These are phyloP conservation scores for Nomada hirtipes DNA, from an alignment of 2,888 invertebrate species.

Conservation along the genomic window DNA sequence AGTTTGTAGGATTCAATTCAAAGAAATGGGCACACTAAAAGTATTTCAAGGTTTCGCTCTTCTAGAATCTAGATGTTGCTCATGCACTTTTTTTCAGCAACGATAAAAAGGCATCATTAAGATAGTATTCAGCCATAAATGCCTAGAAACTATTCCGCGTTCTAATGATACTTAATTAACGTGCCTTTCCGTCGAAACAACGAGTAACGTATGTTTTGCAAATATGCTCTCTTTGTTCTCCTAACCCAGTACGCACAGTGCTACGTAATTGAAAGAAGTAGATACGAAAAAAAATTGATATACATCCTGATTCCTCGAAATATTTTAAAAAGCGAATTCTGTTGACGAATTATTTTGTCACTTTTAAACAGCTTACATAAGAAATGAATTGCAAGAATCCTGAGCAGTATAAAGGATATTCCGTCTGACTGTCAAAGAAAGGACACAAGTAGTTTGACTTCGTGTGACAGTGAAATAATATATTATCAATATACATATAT, in stretches of 20 bases:
- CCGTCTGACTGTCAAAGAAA: too few relatives aligned
- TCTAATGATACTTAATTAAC: constrained; percentile 18
- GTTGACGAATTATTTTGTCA: too few relatives aligned
- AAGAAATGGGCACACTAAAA: not conserved
- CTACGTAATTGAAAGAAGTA: not conserved
- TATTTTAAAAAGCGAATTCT: not conserved
- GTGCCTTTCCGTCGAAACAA: not conserved
- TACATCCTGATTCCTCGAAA: not conserved
- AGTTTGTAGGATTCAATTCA: not conserved
- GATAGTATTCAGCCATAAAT: constrained; percentile 2
- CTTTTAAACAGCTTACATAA: too few relatives aligned
- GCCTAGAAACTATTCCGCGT: constrained; percentile 11
- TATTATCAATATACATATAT: too few relatives aligned
- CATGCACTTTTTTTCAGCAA: not conserved
- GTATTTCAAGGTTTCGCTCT: not conserved
- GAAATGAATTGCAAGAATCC: too few relatives aligned
- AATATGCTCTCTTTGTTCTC: not conserved
- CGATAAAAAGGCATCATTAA: constrained; percentile 1
- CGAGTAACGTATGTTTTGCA: not conserved
- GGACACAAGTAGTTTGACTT: too few relatives aligned
- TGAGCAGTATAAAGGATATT: too few relatives aligned
- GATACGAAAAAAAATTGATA: not conserved
- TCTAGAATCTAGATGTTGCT: too few relatives aligned
- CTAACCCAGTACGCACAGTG: not conserved
- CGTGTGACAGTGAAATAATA: too few relatives aligned